Evolutionary conservation across 1,140 invertebrate genomes (phyloP).

Genomic region (Tetraneura akinire): DNA sequence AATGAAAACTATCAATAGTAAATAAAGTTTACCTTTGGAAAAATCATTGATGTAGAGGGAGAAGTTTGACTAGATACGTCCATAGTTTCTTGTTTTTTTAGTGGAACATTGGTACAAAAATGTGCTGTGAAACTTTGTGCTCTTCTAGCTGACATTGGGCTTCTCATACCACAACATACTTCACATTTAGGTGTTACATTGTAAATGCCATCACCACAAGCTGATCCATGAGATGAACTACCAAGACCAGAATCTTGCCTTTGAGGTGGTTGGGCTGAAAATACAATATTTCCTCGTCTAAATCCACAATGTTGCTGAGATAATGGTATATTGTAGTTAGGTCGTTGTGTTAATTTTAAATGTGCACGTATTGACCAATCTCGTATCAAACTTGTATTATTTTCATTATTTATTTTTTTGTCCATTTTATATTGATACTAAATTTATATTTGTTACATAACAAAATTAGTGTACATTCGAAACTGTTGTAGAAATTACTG

Average conservation of each 20-base stretch:
- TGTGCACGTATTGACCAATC: constrained; percentile 36
- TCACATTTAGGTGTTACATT: constrained; percentile 59
- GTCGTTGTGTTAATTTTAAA: constrained; percentile 35
- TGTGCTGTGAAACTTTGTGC: constrained; percentile 58
- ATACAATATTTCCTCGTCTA: constrained; percentile 63
- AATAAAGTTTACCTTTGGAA: constrained; percentile 20
- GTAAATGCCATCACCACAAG: constrained; percentile 69
- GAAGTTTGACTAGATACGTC: constrained; percentile 41
- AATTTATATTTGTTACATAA: neutral
- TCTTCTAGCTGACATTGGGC: constrained; percentile 55
- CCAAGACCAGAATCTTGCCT: constrained; percentile 24
- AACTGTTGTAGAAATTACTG: constrained; percentile 32
- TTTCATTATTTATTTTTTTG: neutral
- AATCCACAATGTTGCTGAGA: constrained; percentile 58
- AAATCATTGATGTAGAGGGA: constrained; percentile 21
- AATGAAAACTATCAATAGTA: neutral
- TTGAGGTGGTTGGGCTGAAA: constrained; percentile 59
- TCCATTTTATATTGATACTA: constrained; percentile 21
- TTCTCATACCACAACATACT: constrained; percentile 53
- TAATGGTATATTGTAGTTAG: neutral
- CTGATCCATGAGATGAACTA: constrained; percentile 57
- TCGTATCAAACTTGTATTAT: constrained; percentile 14
- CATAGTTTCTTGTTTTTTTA: constrained; percentile 57
- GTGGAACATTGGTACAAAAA: constrained; percentile 59
- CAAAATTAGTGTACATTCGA: neutral